Base-by-base conservation (phyloP, 2,888 invertebrate species). In the Leucophora obtusa region DNA sequence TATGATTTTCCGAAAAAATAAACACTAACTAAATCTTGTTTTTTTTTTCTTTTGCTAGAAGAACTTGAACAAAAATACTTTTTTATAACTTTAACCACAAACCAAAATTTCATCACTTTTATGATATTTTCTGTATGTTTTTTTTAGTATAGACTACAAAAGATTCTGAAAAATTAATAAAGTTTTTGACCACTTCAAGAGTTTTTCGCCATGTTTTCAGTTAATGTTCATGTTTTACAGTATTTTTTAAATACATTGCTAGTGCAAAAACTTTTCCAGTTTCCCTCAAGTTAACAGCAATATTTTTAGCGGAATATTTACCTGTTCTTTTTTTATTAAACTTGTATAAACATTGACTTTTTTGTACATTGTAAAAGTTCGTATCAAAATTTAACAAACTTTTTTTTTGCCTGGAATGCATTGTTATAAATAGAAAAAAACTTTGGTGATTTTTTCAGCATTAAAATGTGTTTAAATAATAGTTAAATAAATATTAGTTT, bases 151-250 rank as follows among this genome's bases (percentile, higher is more conserved):
- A 3, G 2, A 8, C 38, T 38, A 38, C 1, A 38, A 38, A 10
- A 38, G 50, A 73, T 65, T 73, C 65, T 65, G 56, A 35, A 59
- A 66, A 66, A 73, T 66, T 73, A 73, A 66, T 73, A 66, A 66
- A 74, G 73, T 74, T 74, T 74, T 74, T 14, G 33, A 51, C 60
- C 24, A 38, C 28, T 47, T n/a, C 28, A 18, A 17, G 59, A 24
- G 24, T 51, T 28, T 28, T 28, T 28, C 28, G 28, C 6, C 28
- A 7, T 59, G 21, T 53, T 38, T 59, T 38, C 43, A 47, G n/a
- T 47, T 2, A 47, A 43, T 43, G 6, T 47, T n/a, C 43, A 7
- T 47, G 43, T n/a, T 47, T 47, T 10, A 47, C n/a, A 47, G 14
- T n/a, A 38, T 14, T 47, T 24, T n/a, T 50, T 15, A 6, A 43